Base-by-base conservation (phyloP, 2,888 invertebrate genomes). In the Eucriotettix oculatus region DNA sequence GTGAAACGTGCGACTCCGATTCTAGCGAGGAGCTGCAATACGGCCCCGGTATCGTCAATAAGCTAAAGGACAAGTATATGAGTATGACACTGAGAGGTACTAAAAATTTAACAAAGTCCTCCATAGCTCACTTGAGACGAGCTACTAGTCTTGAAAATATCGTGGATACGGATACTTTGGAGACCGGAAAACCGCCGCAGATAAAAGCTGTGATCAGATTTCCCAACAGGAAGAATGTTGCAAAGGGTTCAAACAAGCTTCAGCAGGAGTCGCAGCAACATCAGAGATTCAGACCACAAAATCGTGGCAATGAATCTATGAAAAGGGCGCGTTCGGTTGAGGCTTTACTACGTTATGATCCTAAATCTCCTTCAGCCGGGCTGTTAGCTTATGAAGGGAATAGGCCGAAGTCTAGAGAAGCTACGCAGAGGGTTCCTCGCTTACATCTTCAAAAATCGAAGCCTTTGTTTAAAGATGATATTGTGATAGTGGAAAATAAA, bases 21-120 rank as follows among this genome's bases (percentile, higher is more conserved):
- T 79, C 80, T 58, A 79, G 80, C 66, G 90, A 90, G 73, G 92
- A 92, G 71, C 76, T 92, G 61, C 85, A 87, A 70, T 92, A 93
- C 76, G 93, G 93, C 1, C 93, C 93, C 58, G 92, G 93, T 61
- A 92, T 93, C 70, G 93, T 93, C 52, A 90, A 88, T 70, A 87
- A 87, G 68, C 79, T 93, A 66, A 85, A 89, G 71, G 88, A 89
- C 71, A 86, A 90, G 70, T 93, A 92, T 72, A 79, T 93, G 64
- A 90, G 87, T 72, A 79, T 92, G 65, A 89, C 92, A 11, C 75
- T 91, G 64, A 79, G 90, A n/a, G 87, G 88, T 68, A 81, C 82
- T 53, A 81, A 80, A 67, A 75, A 72, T 65, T 74, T 74, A 61
- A 78, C 79, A 62, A 79, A 87, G 9, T 83, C 84, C 10, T 82